Percentiles rank a stretch among this genome's conserved stretches.
phyloP scores from a whole-genome alignment of 2,888 invertebrate genomes.

The Toxonevra muliebris region DNA sequence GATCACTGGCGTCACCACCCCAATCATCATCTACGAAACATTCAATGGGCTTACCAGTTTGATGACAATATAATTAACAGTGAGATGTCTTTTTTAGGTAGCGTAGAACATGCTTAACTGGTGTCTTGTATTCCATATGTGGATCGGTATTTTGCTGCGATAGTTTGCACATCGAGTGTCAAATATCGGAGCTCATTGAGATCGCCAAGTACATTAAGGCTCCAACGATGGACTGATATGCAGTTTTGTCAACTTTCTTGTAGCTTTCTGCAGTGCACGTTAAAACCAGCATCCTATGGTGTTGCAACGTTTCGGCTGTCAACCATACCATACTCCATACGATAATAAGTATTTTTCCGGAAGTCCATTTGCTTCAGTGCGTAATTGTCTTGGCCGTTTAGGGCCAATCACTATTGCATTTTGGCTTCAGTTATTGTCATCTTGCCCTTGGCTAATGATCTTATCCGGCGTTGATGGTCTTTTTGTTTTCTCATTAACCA shows the following conservation, averaged over 20 bases:
- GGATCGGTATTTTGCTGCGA: slow-evolving; percentile 31
- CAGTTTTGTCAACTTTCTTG: slow-evolving; percentile 7
- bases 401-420: slow-evolving; percentile 22
- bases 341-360: slow-evolving; percentile 33
- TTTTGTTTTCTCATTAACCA: background rate
- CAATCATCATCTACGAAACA: slow-evolving; percentile 33
- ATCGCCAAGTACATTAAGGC: slow-evolving; percentile 16
- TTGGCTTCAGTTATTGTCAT: too few relatives aligned
- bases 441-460: background rate
- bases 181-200: slow-evolving; percentile 13
- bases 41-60: slow-evolving; percentile 19
- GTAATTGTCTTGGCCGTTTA: slow-evolving; percentile 34
- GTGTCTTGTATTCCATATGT: slow-evolving; percentile 29
- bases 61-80: slow-evolving; percentile 17
- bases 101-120: slow-evolving; percentile 26
- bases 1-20: slow-evolving; percentile 24
- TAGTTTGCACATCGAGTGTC: slow-evolving; percentile 32
- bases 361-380: slow-evolving; percentile 36
- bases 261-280: slow-evolving; percentile 10
- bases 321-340: slow-evolving; percentile 9
- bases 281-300: slow-evolving; percentile 15
- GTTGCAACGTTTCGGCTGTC: slow-evolving; percentile 14
- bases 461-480: background rate
- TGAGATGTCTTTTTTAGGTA: slow-evolving; percentile 29
- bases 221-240: slow-evolving; percentile 12